These are phyloP conservation scores for Bicyclus anynana DNA, from an alignment of 1,140 invertebrate genomes.

Conservation along the genomic window DNA sequence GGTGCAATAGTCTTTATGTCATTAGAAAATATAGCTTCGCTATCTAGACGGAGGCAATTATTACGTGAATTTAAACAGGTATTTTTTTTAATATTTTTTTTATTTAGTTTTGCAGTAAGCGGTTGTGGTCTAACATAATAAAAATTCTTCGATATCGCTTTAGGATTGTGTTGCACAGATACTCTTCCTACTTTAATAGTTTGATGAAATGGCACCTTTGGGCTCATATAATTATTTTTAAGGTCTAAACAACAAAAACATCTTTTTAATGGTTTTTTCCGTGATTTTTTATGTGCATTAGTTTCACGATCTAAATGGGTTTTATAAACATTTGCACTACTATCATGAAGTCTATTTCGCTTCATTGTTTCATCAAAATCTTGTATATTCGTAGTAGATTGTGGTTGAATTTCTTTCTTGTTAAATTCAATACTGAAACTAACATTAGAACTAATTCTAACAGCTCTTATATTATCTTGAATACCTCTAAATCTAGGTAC, in stretches of 20 bases:
- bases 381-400: no score
- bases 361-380: no score
- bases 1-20: conserved; percentile 39
- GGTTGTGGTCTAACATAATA: no score
- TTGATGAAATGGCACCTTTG: conserved; percentile 10
- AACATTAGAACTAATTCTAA: conserved; percentile 40
- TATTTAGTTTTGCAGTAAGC: conserved; percentile 15
- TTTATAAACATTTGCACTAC: no score
- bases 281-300: no score
- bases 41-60: conserved; percentile 1
- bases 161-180: conserved; percentile 12
- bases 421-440: conserved; percentile 46
- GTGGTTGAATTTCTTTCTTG: conserved; percentile 27
- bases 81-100: no score
- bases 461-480: conserved; percentile 26
- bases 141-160: no score
- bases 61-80: no score
- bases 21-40: conserved; percentile 12
- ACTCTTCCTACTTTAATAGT: conserved; percentile 29
- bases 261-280: no score
- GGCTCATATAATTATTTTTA: conserved; percentile 9
- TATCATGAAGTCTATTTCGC: no score
- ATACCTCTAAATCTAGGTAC: conserved; percentile 5
- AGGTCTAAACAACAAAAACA: conserved; percentile 36
- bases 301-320: no score